Evolutionary conservation across 2,888 invertebrate species (phyloP), one percentile per base, ranked within the genome.

Genomic region (Eristalis arbustorum): DNA sequence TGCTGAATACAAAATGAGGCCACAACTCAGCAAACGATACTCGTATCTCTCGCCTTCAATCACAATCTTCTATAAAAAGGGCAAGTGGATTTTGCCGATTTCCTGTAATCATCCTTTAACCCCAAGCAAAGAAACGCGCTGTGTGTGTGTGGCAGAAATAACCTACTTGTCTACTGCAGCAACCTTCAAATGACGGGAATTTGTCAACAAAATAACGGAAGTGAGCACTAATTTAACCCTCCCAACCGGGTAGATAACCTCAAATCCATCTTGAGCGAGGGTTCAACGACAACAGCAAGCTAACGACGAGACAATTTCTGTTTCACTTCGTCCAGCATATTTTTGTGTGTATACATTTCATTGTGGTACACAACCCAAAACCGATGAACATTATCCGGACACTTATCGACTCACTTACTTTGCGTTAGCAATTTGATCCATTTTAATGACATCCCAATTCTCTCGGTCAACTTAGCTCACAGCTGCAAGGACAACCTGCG

Each of bases 371-470:
- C 57, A 62, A 81, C 22, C 57, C 64, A 22, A 79, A 71, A 71
- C 71, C 23, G 42, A 40, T 18, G 18, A 69, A 69, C 78, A 18
- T 64, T 57, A 72, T 72, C 42, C 57, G 28, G 59, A 25, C 40
- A 40, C 18, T 69, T 64, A 59, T 67, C 31, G 59, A 64, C 23
- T 69, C 66, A 85, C 85, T 85, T 81, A 85, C 85, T 85, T 85
- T 81, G 85, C 82, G 77, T 85, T 85, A 77, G 85, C 85, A 81
- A 85, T 77, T 77, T 85, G 85, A 69, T 85, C 85, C 85, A 85
- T 85, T 85, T 81, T 85, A 85, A 81, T 85, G 77, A 77, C 85
- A 85, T 85, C 82, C 81, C 85, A 85, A 71, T 74, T 66, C 49
- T 4, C 69, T 85, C 64, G 69, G n/a, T 73, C 49, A 56, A 77